Percentiles rank a stretch among this genome's conserved stretches.
Conservation (phyloP, 2,888 invertebrate species). For the Geophilus truncorum region DNA sequence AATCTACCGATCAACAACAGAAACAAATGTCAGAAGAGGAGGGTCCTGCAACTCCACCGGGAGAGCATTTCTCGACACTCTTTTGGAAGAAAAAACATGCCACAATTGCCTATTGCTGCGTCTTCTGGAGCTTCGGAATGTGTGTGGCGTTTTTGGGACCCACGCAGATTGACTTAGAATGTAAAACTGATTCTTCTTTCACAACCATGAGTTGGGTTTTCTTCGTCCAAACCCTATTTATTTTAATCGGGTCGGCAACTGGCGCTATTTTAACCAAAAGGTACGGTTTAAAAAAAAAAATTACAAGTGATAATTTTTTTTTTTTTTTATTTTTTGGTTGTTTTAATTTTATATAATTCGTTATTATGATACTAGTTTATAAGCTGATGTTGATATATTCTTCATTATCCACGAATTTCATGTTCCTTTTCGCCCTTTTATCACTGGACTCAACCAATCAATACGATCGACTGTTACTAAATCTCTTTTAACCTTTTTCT, state of each 20-base stretch:
- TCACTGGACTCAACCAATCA: not conserved
- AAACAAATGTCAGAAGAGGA: not conserved
- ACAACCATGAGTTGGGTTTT: slow-evolving; percentile 52
- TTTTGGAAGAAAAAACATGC: slow-evolving; percentile 48
- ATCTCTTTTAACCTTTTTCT: not conserved
- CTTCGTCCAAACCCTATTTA: slow-evolving; percentile 51
- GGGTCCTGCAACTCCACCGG: not conserved
- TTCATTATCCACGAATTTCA: not conserved
- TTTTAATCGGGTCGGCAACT: slow-evolving; percentile 50
- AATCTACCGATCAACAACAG: not conserved
- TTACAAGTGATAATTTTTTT: no score
- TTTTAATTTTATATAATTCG: no score
- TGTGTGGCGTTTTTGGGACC: slow-evolving; percentile 53
- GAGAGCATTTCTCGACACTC: slow-evolving; percentile 44
- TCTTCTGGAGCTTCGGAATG: slow-evolving; percentile 53
- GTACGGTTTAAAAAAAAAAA: no score
- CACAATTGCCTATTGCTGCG: slow-evolving; percentile 50
- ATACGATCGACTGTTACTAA: not conserved
- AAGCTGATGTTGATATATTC: no score
- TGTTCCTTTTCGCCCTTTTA: not conserved
- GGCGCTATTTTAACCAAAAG: slow-evolving; percentile 49
- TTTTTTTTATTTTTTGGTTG: no score
- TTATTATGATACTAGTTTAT: no score
- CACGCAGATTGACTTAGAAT: slow-evolving; percentile 51
- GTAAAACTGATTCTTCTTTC: slow-evolving; percentile 49